Conservation (phyloP, 2,797 vertebrate genomes). For the Catharus ustulatus region DNA sequence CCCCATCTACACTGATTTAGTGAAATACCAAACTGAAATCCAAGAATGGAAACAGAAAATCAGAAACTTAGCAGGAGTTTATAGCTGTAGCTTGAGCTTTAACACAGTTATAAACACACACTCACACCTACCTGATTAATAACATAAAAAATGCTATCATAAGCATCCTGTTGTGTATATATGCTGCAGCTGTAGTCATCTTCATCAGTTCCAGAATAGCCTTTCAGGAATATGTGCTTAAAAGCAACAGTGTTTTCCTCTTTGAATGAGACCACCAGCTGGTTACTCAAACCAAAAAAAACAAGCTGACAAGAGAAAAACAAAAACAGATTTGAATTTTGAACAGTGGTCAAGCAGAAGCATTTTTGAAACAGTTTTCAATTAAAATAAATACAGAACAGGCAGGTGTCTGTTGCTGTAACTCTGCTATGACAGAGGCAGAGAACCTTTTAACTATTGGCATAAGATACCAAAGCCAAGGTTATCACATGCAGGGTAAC, state of each 20-base stretch:
- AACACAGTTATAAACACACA: background rate
- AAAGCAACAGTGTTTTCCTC: slow-evolving; percentile 90
- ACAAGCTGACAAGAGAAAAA: slow-evolving; percentile 82
- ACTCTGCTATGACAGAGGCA: background rate
- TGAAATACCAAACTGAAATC: background rate
- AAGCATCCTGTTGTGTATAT: slow-evolving; percentile 86
- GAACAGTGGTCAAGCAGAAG: background rate
- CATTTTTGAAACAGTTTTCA: background rate
- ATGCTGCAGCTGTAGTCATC: slow-evolving; percentile 89
- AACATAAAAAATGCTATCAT: slow-evolving; percentile 86
- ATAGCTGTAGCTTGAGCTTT: background rate
- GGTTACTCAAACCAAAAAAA: slow-evolving; percentile 94
- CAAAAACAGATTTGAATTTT: background rate
- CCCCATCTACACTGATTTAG: background rate
- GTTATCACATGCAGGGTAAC: background rate
- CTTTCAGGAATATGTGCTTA: slow-evolving; percentile 92
- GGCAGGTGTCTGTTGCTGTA: background rate
- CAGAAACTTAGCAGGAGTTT: background rate
- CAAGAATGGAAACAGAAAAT: background rate
- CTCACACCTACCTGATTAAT: slow-evolving; percentile 86
- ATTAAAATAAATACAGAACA: background rate
- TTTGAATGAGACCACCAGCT: slow-evolving; percentile 94
- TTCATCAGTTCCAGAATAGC: slow-evolving; percentile 87
- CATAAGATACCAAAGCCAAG: background rate
- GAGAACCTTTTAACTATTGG: background rate